Evolutionary conservation across 2,888 invertebrate species (phyloP), one percentile per base, ranked within the genome.

Genomic region (Drosophila anceps): DNA sequence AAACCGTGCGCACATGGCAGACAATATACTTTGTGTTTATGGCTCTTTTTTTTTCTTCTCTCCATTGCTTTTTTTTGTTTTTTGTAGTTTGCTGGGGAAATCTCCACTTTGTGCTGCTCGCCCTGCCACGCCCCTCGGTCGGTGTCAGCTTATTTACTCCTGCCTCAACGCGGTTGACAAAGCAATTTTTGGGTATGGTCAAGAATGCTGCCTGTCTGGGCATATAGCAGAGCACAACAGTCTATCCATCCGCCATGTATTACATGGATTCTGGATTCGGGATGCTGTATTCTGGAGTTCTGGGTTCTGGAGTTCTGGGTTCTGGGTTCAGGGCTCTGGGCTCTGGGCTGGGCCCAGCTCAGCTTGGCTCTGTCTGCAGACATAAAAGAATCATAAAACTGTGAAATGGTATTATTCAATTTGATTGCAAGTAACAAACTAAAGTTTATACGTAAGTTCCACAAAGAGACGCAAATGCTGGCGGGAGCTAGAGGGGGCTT

Each of bases 171-270:
- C 71, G 63, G 76, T 77, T 77, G 77, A 77, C 77, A 77, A 71
- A 73, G 59, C 85, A 71, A 79, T 84, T 88, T 91, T 91, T 91
- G 91, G 91, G 92, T 89, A 91, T 92, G 91, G 91, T 91, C 91
- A 91, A 92, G 91, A 91, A 88, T 81, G 71, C 63, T 46, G 61
- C 20, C 65, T 66, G 69, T 70, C 74, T 66, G 70, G 65, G 61
- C 73, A 67, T n/a, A 69, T 72, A 24, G 69, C 44, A 3, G 55
- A 44, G 53, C 60, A 48, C 39, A 29, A 48, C 39, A 29, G 46
- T 63, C 35, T 69, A 55, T 72, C 48, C 12, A 50, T 59, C 10
- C 15, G 4, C 65, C 50, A 77, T 70, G 63, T 79, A 77, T 44
- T 78, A 78, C 78, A 76, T 67, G 62, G 62, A 18, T 69, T 62